Base-by-base conservation (phyloP, 2,797 vertebrate genomes). In the Oophaga sylvatica region DNA sequence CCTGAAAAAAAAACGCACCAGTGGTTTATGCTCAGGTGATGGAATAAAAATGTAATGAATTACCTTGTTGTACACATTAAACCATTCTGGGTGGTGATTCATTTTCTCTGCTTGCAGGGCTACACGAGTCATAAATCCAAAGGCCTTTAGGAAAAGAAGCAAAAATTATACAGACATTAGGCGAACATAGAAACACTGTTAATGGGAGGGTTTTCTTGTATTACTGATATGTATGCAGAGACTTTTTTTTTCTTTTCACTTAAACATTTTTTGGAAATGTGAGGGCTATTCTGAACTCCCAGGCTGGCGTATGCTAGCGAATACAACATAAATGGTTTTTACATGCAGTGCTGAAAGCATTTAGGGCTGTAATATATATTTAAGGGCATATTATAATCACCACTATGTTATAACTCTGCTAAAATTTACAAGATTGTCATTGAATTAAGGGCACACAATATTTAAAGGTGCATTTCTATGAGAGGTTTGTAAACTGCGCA, bases 11-110 rank as follows among this genome's bases (percentile, higher is more conserved):
- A 89, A 86, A 83, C 83, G 63, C 53, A 83, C 65, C 65, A 22
- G 75, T 83, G 84, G 88, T 83, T 89, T 83, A 79, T 63, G 65
- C 88, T 89, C 75, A 86, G 88, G 88, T 89, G 80, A 89, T 83
- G 88, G 88, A 89, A 87, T 86, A 89, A 83, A 83, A 89, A 89
- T 83, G n/a, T 85, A 78, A n/a, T 77, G 89, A 2, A 0, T 96
- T 96, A 99, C 98, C 97, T 99, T 99, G 93, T 96, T 98, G 94
- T 99, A 99, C 90, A 97, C 96, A 81, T 99, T 99, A 93, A 98
- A 98, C 98, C 98, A 99, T 90, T 99, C 98, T 0, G 98, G 98
- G 92, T 99, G 98, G 91, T 99, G 98, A 95, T 98, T 97, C 96
- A 99, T 97, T 96, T 97, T 99, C 95, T 99, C 98, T 13, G 98